Conservation (phyloP, 2,113 vertebrate genomes). For the Ardeotis arabs region DNA sequence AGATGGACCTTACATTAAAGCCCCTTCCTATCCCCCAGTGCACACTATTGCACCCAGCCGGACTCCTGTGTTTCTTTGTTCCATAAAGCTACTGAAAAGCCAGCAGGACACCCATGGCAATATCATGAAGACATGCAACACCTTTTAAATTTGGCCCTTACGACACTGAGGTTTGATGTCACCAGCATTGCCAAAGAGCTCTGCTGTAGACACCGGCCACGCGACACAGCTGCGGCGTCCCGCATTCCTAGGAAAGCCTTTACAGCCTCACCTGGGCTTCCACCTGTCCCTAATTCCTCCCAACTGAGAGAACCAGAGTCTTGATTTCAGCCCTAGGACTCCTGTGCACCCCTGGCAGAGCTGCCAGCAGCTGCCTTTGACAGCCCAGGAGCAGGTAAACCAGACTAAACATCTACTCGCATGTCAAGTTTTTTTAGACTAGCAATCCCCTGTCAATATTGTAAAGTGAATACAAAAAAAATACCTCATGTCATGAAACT, state of each 20-base stretch:
- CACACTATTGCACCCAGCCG: rapidly evolving
- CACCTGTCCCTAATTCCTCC: neutral
- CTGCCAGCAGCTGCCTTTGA: neutral
- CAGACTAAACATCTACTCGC: neutral
- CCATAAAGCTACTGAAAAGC: neutral
- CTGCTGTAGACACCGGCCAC: neutral
- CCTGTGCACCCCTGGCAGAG: neutral
- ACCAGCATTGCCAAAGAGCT: neutral
- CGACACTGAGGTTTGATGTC: neutral
- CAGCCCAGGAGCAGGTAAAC: neutral
- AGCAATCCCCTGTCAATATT: neutral
- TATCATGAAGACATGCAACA: neutral
- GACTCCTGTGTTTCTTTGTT: neutral
- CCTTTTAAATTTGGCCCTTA: neutral
- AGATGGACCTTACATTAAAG: neutral
- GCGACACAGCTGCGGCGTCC: rapidly evolving
- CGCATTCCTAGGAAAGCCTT: neutral
- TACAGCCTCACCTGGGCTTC: neutral
- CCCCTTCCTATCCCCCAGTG: neutral
- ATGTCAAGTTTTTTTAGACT: neutral
- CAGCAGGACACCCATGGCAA: neutral
- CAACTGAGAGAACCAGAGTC: neutral
- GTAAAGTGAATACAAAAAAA: neutral
- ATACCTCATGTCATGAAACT: neutral
- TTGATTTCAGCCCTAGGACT: neutral